phyloP scores from a whole-genome alignment of 2,888 invertebrate species.

The Merodon equestris region DNA sequence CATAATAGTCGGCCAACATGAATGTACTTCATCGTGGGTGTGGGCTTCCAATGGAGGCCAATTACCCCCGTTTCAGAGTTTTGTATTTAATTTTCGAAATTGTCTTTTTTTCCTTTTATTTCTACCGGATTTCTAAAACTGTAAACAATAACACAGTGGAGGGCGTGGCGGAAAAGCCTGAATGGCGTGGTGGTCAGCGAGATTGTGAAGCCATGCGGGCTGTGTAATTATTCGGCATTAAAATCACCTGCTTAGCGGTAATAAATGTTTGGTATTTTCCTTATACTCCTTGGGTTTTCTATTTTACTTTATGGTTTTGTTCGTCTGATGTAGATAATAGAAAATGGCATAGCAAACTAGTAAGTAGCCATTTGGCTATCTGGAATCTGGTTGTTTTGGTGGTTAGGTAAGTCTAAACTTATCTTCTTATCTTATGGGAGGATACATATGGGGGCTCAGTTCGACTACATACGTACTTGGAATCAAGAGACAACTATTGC shows the following conservation, averaged over 20 bases:
- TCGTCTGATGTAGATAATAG: no score
- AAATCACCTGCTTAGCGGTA: slow-evolving; percentile 14
- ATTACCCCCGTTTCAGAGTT: not conserved
- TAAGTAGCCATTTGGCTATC: slow-evolving; percentile 8
- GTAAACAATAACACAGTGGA: not conserved
- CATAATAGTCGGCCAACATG: slow-evolving; percentile 26
- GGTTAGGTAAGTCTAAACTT: no score
- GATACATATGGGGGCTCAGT: no score
- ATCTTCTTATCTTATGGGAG: no score
- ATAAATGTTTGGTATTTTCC: not conserved
- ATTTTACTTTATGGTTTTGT: no score
- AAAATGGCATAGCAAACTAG: no score
- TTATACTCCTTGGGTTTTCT: not conserved
- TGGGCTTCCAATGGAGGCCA: not conserved
- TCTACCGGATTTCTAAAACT: not conserved
- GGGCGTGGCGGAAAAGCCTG: slow-evolving; percentile 4
- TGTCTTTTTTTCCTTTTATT: not conserved
- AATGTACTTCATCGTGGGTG: not conserved
- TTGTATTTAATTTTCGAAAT: slow-evolving; percentile 10
- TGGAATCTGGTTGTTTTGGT: slow-evolving; percentile 9
- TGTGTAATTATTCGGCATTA: slow-evolving; percentile 7
- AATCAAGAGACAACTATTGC: no score
- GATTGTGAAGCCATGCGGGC: not conserved
- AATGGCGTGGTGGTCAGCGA: slow-evolving; percentile 5
- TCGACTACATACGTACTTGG: no score